Conservation (phyloP, 2,797 vertebrate species). For the Pangasius sanitwongsei region DNA sequence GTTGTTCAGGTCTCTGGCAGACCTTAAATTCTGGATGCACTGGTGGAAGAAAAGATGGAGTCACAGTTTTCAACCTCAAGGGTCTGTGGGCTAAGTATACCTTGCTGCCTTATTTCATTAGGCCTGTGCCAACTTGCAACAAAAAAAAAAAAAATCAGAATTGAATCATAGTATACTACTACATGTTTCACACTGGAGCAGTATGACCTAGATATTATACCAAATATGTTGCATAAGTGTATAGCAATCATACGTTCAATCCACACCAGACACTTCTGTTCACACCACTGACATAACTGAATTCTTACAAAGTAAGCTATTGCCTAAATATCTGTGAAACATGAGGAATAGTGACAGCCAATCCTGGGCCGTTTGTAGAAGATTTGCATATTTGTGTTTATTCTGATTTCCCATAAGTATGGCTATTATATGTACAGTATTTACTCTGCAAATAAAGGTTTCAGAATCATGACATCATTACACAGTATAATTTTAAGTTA, state of each 20-base stretch:
- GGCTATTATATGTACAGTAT: background rate
- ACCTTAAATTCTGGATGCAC: conserved; percentile 3
- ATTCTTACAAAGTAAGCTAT: background rate
- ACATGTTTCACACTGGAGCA: background rate
- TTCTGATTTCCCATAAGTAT: background rate
- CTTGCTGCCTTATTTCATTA: background rate
- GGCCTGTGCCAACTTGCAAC: background rate
- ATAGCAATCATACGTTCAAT: background rate
- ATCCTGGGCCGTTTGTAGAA: background rate
- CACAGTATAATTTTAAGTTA: background rate
- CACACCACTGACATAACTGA: background rate
- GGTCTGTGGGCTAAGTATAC: background rate
- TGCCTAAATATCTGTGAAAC: background rate
- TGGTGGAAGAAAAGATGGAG: background rate
- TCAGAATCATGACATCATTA: background rate
- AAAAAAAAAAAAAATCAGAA: no score
- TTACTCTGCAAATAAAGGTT: background rate
- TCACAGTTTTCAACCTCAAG: background rate
- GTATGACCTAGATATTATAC: background rate
- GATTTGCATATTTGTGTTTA: background rate
- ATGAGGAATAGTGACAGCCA: background rate
- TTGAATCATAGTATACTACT: background rate
- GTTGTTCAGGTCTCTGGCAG: conserved; percentile 2
- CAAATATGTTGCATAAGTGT: background rate
- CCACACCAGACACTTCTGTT: background rate